Percentiles rank a stretch among this genome's conserved stretches.
Conservation (phyloP, 2,797 vertebrate species). For the Enteromius mattozi region DNA sequence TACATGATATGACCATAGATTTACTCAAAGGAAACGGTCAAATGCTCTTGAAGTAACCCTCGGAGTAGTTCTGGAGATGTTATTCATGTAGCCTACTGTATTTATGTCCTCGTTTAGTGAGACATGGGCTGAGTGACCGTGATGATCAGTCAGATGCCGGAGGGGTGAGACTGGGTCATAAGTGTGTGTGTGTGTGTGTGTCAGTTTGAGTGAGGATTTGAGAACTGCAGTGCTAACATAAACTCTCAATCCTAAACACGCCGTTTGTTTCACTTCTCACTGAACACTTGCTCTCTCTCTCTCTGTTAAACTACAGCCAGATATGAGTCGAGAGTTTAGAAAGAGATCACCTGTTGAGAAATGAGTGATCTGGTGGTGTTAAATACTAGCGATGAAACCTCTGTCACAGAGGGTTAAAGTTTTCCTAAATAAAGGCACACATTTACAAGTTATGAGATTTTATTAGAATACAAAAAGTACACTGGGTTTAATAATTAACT, state of each 20-base stretch:
- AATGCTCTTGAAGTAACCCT: too few species aligned
- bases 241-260: not conserved
- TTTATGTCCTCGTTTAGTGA: too few species aligned
- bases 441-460: not conserved
- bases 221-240: not conserved
- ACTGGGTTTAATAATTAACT: not conserved
- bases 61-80: too few species aligned
- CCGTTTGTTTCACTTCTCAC: not conserved
- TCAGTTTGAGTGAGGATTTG: conserved; percentile 6
- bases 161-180: not conserved
- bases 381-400: not conserved
- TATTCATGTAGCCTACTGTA: too few species aligned
- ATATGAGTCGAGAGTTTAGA: not conserved
- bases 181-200: not conserved
- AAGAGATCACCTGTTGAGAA: not conserved
- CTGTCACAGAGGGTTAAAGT: not conserved
- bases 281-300: not conserved
- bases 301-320: not conserved
- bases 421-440: too few species aligned
- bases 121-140: not conserved
- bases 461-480: not conserved
- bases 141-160: not conserved
- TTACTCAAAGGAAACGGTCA: too few species aligned
- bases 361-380: not conserved
- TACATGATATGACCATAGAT: too few species aligned